A percentile compares a stretch with the other conserved stretches of the same genome.
Conservation (phyloP, 2,797 vertebrate species). For the Orientallactaga sibirica region DNA sequence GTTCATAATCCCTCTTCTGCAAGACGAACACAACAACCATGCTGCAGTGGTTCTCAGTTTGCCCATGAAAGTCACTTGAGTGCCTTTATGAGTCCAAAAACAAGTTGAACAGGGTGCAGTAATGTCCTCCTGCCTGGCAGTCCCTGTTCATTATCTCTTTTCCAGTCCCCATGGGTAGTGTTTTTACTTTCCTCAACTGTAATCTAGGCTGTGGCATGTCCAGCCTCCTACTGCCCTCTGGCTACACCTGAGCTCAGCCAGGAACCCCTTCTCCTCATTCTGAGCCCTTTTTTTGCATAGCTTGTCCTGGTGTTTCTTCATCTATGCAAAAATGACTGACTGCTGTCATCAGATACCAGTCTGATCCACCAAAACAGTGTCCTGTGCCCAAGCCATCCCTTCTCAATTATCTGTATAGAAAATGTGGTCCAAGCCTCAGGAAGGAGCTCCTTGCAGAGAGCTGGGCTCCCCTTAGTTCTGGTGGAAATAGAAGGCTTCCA, state of each 20-base stretch:
- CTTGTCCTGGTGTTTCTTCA: neutral
- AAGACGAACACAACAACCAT: neutral
- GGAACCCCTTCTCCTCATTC: too few relatives aligned
- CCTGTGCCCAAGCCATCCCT: neutral
- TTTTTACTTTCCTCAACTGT: neutral
- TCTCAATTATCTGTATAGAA: fast-evolving
- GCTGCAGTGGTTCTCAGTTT: neutral
- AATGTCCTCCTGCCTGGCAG: neutral
- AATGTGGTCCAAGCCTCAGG: neutral
- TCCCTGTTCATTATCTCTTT: neutral
- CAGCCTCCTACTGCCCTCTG: fast-evolving
- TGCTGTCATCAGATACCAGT: neutral
- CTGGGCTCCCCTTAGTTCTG: neutral
- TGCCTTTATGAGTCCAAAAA: neutral
- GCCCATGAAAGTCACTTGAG: neutral
- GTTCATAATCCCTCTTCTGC: too few relatives aligned
- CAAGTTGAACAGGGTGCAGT: too few relatives aligned
- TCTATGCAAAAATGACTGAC: neutral
- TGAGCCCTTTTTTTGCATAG: neutral
- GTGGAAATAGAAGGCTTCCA: neutral
- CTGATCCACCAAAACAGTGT: neutral
- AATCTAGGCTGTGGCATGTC: fast-evolving
- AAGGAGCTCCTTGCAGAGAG: neutral
- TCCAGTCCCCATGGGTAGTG: neutral
- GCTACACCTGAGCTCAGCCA: neutral